These are phyloP conservation scores for Uria lomvia DNA, from an alignment of 2,113 vertebrate genomes.

Conservation along the genomic window DNA sequence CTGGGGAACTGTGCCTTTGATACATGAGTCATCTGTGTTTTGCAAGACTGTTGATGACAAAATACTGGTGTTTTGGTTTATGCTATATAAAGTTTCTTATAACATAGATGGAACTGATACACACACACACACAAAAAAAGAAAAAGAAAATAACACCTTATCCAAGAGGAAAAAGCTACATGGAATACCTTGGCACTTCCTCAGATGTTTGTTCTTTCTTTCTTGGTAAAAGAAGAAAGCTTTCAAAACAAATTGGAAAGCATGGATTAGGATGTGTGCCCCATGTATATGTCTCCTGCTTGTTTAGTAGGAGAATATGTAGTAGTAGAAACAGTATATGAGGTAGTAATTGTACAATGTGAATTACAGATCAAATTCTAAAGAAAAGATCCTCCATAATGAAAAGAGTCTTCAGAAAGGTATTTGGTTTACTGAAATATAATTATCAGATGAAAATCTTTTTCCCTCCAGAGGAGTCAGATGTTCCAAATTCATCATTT, in stretches of 20 bases:
- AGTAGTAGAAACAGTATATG: not conserved
- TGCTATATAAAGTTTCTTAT: not conserved
- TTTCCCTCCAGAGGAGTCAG: not conserved
- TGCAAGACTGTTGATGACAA: not conserved
- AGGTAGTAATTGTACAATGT: not conserved
- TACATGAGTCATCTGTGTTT: not conserved
- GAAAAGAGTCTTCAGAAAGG: not conserved
- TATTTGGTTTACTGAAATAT: not conserved
- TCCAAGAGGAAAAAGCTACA: not conserved
- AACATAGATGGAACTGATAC: not conserved
- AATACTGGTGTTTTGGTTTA: not conserved
- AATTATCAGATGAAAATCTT: not conserved
- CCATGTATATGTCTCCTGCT: not conserved
- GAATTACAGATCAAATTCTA: not conserved
- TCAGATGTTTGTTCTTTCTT: not conserved
- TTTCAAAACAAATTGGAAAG: not conserved
- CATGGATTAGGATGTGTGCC: not conserved
- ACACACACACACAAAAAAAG: not conserved
- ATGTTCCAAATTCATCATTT: not conserved
- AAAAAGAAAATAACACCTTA: not conserved
- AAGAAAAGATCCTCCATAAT: not conserved
- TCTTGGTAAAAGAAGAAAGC: not conserved
- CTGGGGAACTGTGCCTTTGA: not conserved
- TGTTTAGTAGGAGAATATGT: not conserved
- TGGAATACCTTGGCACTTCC: not conserved